A percentile compares a stretch with the other conserved stretches of the same genome.
These are phyloP conservation scores for Halcyon badia DNA, from an alignment of 2,797 vertebrate species.

Conservation along the genomic window DNA sequence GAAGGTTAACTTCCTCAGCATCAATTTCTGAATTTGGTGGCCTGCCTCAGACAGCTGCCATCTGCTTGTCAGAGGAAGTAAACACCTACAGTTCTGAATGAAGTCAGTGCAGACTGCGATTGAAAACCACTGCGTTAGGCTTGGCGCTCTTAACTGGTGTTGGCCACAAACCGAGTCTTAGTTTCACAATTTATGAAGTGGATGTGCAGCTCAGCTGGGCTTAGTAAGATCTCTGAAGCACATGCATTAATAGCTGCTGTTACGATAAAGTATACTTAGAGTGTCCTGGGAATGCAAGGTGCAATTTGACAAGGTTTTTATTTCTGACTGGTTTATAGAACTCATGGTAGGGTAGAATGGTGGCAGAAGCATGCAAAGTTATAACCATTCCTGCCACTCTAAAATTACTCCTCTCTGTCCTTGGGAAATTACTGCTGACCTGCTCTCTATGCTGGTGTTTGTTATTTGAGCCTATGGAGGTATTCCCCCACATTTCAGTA, in stretches of 20 bases:
- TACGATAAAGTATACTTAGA: neutral
- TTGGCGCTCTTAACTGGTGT: neutral
- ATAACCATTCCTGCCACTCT: neutral
- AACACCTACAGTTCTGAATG: neutral
- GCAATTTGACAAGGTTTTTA: neutral
- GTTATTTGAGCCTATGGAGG: neutral
- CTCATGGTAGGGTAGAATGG: fast-evolving
- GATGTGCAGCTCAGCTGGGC: neutral
- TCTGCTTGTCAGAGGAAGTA: slow-evolving; percentile 6
- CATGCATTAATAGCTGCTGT: neutral
- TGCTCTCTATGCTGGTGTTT: neutral
- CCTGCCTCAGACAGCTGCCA: slow-evolving; percentile 31
- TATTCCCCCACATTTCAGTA: neutral
- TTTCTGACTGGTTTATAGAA: neutral
- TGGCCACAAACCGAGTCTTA: neutral
- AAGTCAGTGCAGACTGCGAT: neutral
- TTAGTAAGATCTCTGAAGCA: neutral
- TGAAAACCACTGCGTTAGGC: neutral
- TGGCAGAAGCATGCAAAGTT: neutral
- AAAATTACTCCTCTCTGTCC: neutral
- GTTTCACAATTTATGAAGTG: neutral
- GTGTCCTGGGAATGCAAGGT: neutral
- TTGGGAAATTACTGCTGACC: neutral
- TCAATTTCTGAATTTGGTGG: neutral
- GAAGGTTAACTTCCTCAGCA: neutral